Base-by-base conservation (phyloP, 2,888 invertebrate genomes). In the Rotaria socialis region DNA sequence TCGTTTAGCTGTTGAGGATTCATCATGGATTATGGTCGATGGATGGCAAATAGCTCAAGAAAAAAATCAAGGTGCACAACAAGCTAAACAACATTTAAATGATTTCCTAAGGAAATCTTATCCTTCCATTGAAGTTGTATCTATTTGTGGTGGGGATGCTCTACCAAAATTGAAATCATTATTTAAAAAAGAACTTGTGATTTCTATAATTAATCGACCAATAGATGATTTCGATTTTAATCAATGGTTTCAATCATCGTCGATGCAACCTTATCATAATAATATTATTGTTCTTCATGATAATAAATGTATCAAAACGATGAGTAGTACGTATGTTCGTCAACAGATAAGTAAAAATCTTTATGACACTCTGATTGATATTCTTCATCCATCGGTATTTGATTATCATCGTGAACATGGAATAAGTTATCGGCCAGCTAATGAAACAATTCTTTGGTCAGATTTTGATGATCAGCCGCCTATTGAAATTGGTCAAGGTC, bases 1-100 rank as follows among this genome's bases (percentile, higher is more conserved):
- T 67, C 67, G 35, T 16, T 16, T 67, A 67, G 67, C 67, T 67
- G 67, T 67, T 67, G 35, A 35, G 3, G 67, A 67, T 35, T 67
- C 67, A 67, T 67, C 67, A 67, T 67, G 67, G 67, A 67, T 67
- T 67, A 67, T 67, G 67, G 16, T 67, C 14, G 67, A 67, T 67
- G 67, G 5, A 35, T 67, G 67, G 67, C 35, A 35, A 67, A 35
- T 67, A 27, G 8, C 67, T 16, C 67, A 67, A 67, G 67, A 67
- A 16, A 67, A 35, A 67, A 67, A 67, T 67, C 27, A 16, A 5
- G 67, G 67, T 67, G 67, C 35, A 27, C 67, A 67, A 11, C 67
- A 67, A 67, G 35, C 67, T 35, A 67, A 67, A 67, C 67, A 67
- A 19, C 67, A 67, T 67, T 16, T 67, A 67, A 35, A 4, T 27